phyloP scores from a whole-genome alignment of 2,888 invertebrate species.

The Apodemia zela region DNA sequence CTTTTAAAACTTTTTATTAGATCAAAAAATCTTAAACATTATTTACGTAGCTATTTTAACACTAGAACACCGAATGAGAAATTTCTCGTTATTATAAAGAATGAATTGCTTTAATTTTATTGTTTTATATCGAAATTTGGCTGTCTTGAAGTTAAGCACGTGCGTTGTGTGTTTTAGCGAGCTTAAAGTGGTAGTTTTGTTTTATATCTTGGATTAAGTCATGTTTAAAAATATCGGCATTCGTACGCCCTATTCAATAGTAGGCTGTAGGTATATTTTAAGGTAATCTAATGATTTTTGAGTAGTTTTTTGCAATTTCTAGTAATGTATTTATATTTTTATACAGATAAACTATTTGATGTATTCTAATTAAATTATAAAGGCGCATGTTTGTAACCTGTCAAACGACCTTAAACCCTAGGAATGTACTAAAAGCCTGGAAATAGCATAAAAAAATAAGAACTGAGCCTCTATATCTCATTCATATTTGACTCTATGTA shows the following conservation, averaged over 20 bases:
- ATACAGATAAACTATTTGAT: too few relatives aligned
- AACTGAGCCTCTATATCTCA: too few relatives aligned
- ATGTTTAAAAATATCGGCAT: not conserved
- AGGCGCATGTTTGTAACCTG: too few relatives aligned
- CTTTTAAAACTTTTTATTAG: not conserved
- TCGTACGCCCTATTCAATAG: not conserved
- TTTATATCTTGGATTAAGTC: not conserved
- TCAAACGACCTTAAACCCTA: too few relatives aligned
- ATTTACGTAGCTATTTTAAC: not conserved
- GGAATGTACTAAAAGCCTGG: too few relatives aligned
- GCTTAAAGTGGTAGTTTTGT: not conserved
- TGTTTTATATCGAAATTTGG: not conserved
- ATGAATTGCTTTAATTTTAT: not conserved
- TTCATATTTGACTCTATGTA: too few relatives aligned
- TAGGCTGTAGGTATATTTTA: too few relatives aligned
- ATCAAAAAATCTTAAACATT: not conserved
- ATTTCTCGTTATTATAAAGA: not conserved
- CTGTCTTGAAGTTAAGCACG: not conserved
- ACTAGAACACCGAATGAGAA: not conserved
- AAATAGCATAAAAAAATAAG: too few relatives aligned
- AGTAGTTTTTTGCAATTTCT: too few relatives aligned
- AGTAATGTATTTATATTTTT: too few relatives aligned
- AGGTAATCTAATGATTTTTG: too few relatives aligned
- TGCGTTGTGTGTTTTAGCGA: not conserved
- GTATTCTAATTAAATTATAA: not conserved